Evolutionary conservation across 1,140 invertebrate species (phyloP).

Genomic region (Tetramorium parvispinum): DNA sequence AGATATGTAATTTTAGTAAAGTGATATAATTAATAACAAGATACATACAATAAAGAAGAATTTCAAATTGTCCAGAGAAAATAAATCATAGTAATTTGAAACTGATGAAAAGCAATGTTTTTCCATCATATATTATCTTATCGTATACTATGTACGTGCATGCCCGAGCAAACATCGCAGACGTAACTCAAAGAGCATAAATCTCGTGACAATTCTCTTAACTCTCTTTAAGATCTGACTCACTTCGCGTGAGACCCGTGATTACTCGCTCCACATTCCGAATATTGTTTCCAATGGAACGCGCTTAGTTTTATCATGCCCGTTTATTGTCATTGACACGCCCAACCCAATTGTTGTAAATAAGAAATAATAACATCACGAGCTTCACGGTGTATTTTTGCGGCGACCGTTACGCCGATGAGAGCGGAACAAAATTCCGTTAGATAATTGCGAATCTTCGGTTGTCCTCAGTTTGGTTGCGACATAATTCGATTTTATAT

Average conservation of each 20-base stretch:
- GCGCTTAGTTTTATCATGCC: constrained; percentile 15
- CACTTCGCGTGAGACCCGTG: constrained; percentile 1
- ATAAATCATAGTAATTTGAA: background rate
- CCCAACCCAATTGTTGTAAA: constrained; percentile 15
- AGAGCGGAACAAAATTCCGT: constrained; percentile 64
- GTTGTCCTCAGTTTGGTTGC: constrained; percentile 30
- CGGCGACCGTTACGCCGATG: constrained; percentile 27
- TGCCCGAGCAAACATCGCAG: background rate
- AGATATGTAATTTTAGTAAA: background rate
- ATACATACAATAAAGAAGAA: constrained; percentile 15
- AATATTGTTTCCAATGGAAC: constrained; percentile 14
- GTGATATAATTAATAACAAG: constrained; percentile 2
- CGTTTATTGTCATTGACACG: background rate
- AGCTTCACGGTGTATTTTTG: constrained; percentile 33
- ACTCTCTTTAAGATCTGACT: background rate
- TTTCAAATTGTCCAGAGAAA: background rate
- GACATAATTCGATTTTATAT: constrained; percentile 62
- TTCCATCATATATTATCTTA: background rate
- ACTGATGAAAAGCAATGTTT: background rate
- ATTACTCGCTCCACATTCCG: constrained; percentile 3
- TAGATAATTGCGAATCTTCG: constrained; percentile 70
- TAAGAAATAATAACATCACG: constrained; percentile 37
- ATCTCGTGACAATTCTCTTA: background rate
- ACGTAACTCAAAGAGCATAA: background rate
- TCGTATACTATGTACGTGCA: background rate